phyloP scores from a whole-genome alignment of 1,140 invertebrate genomes.

The Halesus radiatus region DNA sequence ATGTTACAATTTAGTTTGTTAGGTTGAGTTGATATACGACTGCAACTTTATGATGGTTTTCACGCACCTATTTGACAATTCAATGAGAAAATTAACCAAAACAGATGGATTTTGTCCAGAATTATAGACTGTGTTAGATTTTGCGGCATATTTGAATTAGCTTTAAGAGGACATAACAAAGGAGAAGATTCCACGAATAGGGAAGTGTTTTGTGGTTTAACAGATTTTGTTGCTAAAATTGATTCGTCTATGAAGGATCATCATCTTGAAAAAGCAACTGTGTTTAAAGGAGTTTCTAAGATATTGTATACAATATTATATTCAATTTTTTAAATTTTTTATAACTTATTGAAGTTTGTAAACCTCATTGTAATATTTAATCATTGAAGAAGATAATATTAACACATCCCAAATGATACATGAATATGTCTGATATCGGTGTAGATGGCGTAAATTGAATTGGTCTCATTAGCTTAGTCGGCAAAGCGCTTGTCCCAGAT shows the following conservation, averaged over 20 bases:
- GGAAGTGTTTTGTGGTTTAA: neutral
- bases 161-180: neutral
- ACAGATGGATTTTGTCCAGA: neutral
- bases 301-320: neutral
- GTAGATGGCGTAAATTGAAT: no score
- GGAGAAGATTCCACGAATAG: neutral
- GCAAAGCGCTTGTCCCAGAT: no score
- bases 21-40: neutral
- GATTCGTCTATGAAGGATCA: no score
- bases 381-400: no score
- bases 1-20: neutral
- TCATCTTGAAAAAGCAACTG: neutral
- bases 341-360: no score
- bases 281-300: conserved; percentile 10
- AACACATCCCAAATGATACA: no score
- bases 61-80: neutral
- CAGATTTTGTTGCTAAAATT: no score
- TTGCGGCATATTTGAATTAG: neutral
- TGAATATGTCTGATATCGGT: no score
- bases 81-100: neutral
- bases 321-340: no score
- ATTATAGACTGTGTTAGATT: no score
- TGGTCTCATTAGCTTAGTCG: no score
- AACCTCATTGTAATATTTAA: no score
- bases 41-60: neutral